Evolutionary conservation across 1,140 invertebrate species (phyloP), one percentile per base, ranked within the genome.

Genomic region (Pemphigus obesinymphae): DNA sequence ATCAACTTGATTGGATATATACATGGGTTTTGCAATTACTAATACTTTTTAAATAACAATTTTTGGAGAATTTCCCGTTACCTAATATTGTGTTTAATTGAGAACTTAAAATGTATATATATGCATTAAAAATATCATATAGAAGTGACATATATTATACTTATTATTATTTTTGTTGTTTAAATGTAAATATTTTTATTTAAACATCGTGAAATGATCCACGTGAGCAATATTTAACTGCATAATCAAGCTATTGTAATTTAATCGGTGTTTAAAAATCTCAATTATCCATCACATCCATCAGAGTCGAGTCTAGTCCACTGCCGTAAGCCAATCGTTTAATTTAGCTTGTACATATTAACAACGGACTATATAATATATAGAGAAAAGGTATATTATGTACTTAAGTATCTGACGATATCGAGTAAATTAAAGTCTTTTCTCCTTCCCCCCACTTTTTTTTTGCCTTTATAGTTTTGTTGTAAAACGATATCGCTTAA

Each of bases 371-470:
- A 29, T n/a, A n/a, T n/a, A n/a, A n/a, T n/a, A n/a, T n/a, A n/a
- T n/a, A n/a, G 29, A 66, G 20, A 17, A 23, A 45, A 23, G n/a
- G 15, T 8, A n/a, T 34, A 45, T 13, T 45, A 4, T n/a, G 26
- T 31, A 29, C 26, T 72, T 48, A 29, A 48, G 40, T 50, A 29
- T 29, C 17, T 5, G 17, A 17, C n/a, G 70, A 26, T n/a, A 43
- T 73, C 20, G 70, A 73, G 70, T 73, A 73, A 73, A 73, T 31
- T 48, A 34, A 20, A 48, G 70, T 73, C 20, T 29, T 50, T 73
- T n/a, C n/a, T n/a, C n/a, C n/a, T n/a, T n/a, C n/a, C n/a, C n/a
- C n/a, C n/a, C n/a, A n/a, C n/a, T n/a, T n/a, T 70, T 43, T 31
- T 26, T 70, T 40, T 4, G 13, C 13, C 68, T 45, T 73, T 31